phyloP scores from a whole-genome alignment of 2,797 vertebrate genomes.

The Cheirogaleus major region DNA sequence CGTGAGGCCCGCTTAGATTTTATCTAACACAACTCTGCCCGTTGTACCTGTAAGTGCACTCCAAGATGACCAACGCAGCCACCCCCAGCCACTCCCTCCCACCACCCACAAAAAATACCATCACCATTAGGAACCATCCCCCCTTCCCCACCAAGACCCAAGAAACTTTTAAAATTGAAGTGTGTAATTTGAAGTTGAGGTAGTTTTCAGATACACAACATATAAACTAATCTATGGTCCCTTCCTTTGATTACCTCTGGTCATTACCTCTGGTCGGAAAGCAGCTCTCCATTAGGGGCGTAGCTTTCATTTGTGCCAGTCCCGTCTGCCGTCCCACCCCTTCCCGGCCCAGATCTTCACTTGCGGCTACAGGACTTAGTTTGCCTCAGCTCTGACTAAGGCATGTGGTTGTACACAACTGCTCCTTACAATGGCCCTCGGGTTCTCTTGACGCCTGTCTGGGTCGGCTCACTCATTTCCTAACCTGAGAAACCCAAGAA shows the following conservation, averaged over 20 bases:
- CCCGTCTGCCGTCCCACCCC: conserved; percentile 68
- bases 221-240: conserved; percentile 84
- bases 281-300: conserved; percentile 79
- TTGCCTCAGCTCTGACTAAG: not conserved
- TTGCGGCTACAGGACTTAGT: not conserved
- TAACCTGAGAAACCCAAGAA: conserved; percentile 77
- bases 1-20: conserved; percentile 80
- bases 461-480: conserved; percentile 67
- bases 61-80: conserved; percentile 53
- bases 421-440: conserved; percentile 52
- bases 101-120: not conserved
- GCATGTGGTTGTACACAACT: conserved; percentile 43
- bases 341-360: not conserved
- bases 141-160: not conserved
- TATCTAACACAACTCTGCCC: conserved; percentile 77
- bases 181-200: conserved; percentile 82
- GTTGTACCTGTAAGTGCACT: conserved; percentile 78
- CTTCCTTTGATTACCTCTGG: conserved; percentile 83
- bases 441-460: conserved; percentile 67
- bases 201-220: conserved; percentile 76
- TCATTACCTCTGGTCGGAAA: conserved; percentile 82
- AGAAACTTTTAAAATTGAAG: conserved; percentile 84
- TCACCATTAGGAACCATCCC: not conserved
- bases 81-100: not conserved
- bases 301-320: conserved; percentile 75